Percentiles rank a stretch among this genome's conserved stretches.
phyloP scores from a whole-genome alignment of 1,140 invertebrate species.

The Thalassaphorura encarpata region DNA sequence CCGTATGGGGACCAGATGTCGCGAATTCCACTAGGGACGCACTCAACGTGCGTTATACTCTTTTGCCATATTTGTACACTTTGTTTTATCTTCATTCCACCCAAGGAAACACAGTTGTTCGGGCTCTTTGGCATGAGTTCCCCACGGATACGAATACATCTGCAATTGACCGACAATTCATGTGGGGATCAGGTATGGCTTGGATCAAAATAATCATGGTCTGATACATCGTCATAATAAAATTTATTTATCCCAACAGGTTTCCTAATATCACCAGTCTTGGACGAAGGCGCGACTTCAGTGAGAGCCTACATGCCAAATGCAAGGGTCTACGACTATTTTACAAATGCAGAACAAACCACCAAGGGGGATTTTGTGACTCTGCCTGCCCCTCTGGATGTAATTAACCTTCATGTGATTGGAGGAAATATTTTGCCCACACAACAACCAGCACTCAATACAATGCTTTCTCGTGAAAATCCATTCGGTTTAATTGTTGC shows the following conservation, averaged over 20 bases:
- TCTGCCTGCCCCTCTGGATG: constrained; percentile 49
- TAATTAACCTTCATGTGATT: constrained; percentile 56
- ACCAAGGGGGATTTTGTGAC: constrained; percentile 41
- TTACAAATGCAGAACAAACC: constrained; percentile 36
- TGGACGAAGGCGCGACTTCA: constrained; percentile 24
- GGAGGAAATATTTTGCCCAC: constrained; percentile 62
- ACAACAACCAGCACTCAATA: constrained; percentile 54
- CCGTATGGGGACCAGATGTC: not conserved
- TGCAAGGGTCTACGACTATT: constrained; percentile 41
- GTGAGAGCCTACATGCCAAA: constrained; percentile 38
- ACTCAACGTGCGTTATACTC: constrained; percentile 39
- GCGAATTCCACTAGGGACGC: constrained; percentile 33
- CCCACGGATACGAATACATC: not conserved
- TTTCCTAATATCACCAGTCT: constrained; percentile 33
- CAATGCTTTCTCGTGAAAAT: constrained; percentile 48
- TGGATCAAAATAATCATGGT: not conserved
- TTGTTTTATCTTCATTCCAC: constrained; percentile 38
- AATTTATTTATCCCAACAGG: not conserved
- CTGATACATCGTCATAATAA: not conserved
- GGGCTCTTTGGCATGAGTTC: constrained; percentile 33
- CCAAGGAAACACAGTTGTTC: constrained; percentile 31
- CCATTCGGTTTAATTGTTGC: constrained; percentile 51
- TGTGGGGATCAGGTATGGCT: constrained; percentile 21
- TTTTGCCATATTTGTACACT: constrained; percentile 45
- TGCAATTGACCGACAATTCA: constrained; percentile 17